Base-by-base conservation (phyloP, 1,140 invertebrate species). In the Adelges cooleyi region DNA sequence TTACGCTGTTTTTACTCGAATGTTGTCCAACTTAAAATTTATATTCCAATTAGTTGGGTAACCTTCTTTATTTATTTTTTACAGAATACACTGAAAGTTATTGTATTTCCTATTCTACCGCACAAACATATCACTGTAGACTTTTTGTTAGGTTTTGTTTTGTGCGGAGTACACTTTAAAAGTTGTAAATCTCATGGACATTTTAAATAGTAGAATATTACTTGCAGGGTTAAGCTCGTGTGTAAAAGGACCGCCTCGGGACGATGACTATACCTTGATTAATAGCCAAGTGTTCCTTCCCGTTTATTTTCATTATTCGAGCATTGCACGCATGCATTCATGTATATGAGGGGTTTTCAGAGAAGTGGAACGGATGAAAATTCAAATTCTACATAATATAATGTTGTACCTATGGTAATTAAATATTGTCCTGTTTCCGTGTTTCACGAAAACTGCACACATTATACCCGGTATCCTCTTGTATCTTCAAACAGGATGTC, bases 271-370 rank as follows among this genome's bases (percentile, higher is more conserved):
- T 59, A 59, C 23, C 38, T 59, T 59, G 54, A 59, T 59, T 59
- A 59, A 59, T 59, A 59, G 54, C n/a, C 23, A 38, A 59, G 54
- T 59, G 40, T 59, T 59, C 54, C 54, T 59, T 59, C 54, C 54
- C 54, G 40, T 44, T 5, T 22, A 38, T 42, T 59, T 59, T 17
- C 38, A 17, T 42, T 33, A 33, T 33, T 42, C 54, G 27, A 27
- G 22, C 10, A 40, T 54, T 40, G 22, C 20, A 40, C 15, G 36
- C 20, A 25, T 40, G 17, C 11, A 25, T 40, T 18, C 11, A 27
- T 23, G 40, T 59, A 18, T 44, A 59, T 27, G 29, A 33, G 11
- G 29, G 53, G 3, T 11, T 1, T 15, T 23, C n/a, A 4, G 33
- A 44, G 38, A n/a, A 5, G 20, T 11, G 46, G 20, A 18, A 22